Percentiles rank a stretch among this genome's conserved stretches.
phyloP scores from a whole-genome alignment of 1,140 invertebrate species.

The Manduca sexta region DNA sequence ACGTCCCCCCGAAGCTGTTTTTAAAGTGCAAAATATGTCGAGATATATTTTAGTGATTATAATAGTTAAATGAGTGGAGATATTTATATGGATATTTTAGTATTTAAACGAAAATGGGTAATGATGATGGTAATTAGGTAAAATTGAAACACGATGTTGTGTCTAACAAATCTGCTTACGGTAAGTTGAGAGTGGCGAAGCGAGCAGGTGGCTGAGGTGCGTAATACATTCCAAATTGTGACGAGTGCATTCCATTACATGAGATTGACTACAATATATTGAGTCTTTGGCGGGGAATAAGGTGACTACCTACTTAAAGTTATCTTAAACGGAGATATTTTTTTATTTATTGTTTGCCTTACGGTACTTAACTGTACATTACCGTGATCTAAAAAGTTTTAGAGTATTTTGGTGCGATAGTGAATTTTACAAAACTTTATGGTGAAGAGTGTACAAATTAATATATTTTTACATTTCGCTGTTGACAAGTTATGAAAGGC shows the following conservation, averaged over 20 bases:
- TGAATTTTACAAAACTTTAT: conserved; percentile 67
- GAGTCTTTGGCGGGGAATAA: conserved; percentile 58
- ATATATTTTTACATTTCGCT: conserved; percentile 72
- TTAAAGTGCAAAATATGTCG: conserved; percentile 65
- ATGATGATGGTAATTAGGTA: conserved; percentile 23
- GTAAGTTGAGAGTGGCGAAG: conserved; percentile 14
- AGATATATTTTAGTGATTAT: conserved; percentile 56
- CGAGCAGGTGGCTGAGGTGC: not conserved
- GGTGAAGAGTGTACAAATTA: conserved; percentile 67
- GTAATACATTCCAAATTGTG: conserved; percentile 54
- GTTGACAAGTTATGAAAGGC: conserved; percentile 61
- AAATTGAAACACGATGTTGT: conserved; percentile 25
- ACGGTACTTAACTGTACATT: conserved; percentile 52
- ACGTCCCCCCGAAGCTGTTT: conserved; percentile 66
- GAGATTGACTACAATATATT: conserved; percentile 35
- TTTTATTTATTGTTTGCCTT: conserved; percentile 60
- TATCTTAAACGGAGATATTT: conserved; percentile 38
- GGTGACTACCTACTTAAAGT: conserved; percentile 48
- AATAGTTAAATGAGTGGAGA: conserved; percentile 52
- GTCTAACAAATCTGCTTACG: conserved; percentile 16
- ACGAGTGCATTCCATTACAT: conserved; percentile 25
- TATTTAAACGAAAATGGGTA: conserved; percentile 47
- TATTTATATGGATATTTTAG: conserved; percentile 68
- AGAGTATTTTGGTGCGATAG: conserved; percentile 71
- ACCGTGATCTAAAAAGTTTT: conserved; percentile 47